These are phyloP conservation scores for Choreutis nemorana DNA, from an alignment of 2,888 invertebrate species.

Conservation along the genomic window DNA sequence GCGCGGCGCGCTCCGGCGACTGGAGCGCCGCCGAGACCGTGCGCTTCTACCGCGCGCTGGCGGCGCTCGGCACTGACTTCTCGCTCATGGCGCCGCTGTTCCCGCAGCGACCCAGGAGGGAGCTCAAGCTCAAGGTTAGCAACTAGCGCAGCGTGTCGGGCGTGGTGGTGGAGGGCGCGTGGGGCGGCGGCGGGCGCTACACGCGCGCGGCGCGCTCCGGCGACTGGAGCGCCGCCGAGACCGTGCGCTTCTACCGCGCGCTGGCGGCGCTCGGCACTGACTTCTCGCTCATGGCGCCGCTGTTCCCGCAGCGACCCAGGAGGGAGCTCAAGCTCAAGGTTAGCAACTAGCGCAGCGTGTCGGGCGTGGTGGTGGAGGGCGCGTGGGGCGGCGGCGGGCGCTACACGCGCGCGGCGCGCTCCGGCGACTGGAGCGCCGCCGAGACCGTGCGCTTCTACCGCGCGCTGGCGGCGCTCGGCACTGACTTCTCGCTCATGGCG, in stretches of 20 bases:
- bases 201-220: constrained; percentile 72
- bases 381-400: constrained; percentile 71
- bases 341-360: constrained; percentile 64
- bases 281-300: constrained; percentile 85
- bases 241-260: constrained; percentile 88
- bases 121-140: constrained; percentile 81
- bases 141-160: constrained; percentile 63
- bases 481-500: constrained; percentile 92
- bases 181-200: constrained; percentile 71
- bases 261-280: constrained; percentile 91
- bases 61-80: constrained; percentile 92
- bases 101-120: constrained; percentile 78
- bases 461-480: constrained; percentile 88
- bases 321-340: constrained; percentile 87
- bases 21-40: constrained; percentile 84
- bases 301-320: constrained; percentile 82
- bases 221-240: constrained; percentile 82
- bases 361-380: constrained; percentile 68
- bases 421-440: constrained; percentile 76
- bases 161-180: constrained; percentile 68
- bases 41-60: constrained; percentile 91
- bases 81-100: constrained; percentile 86
- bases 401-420: constrained; percentile 72
- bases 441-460: constrained; percentile 92
- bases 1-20: constrained; percentile 72